These are phyloP conservation scores for Epicampocera succincta DNA, from an alignment of 2,888 invertebrate species.

Conservation along the genomic window DNA sequence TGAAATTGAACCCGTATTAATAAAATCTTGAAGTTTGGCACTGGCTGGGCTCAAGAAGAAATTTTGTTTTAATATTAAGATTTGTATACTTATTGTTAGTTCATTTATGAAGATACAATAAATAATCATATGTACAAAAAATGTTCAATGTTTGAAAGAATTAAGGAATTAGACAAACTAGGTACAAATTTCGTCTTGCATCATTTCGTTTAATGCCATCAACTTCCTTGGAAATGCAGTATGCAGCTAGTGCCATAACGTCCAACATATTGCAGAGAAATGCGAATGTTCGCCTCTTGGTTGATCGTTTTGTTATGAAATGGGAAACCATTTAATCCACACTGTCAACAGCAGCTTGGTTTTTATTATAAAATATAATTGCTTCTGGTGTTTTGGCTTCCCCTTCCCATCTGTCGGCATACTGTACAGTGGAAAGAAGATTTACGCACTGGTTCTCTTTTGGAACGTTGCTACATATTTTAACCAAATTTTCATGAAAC, in stretches of 20 bases:
- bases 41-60: no score
- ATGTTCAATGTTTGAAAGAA: no score
- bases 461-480: slow-evolving; percentile 43
- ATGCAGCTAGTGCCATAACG: background rate
- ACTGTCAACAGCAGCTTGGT: slow-evolving; percentile 60
- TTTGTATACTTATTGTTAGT: no score
- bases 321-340: slow-evolving; percentile 19
- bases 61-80: no score
- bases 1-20: no score
- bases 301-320: background rate
- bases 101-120: no score
- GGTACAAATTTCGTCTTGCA: background rate
- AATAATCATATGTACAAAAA: no score
- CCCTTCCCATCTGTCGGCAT: slow-evolving; percentile 43
- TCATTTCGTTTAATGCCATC: background rate
- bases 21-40: no score
- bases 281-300: background rate
- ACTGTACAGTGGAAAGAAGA: slow-evolving; percentile 20
- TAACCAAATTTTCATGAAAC: slow-evolving; percentile 38
- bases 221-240: background rate
- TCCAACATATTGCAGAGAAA: slow-evolving; percentile 9
- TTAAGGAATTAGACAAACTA: no score
- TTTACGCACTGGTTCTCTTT: slow-evolving; percentile 49
- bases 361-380: slow-evolving; percentile 62
- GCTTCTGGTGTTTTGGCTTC: slow-evolving; percentile 63